Conservation (phyloP, 2,113 vertebrate species). For the Melanerpes formicivorus region DNA sequence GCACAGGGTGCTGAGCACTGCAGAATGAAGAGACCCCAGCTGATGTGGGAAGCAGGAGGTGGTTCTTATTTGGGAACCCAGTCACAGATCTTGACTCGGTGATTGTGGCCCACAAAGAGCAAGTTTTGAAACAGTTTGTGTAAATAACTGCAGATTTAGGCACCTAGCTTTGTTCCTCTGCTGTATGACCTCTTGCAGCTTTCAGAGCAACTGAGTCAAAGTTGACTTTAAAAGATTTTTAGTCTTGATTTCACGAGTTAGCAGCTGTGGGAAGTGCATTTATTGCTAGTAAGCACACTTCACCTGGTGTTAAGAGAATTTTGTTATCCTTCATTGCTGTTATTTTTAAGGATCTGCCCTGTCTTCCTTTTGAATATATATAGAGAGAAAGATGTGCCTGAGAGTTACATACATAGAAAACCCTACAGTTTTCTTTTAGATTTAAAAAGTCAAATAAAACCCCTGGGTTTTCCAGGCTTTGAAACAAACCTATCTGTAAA, state of each 20-base stretch:
- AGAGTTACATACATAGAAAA: not conserved
- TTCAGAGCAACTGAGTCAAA: not conserved
- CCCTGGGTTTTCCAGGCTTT: not conserved
- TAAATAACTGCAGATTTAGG: not conserved
- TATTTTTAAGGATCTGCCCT: not conserved
- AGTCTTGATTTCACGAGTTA: not conserved
- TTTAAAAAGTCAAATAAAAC: not conserved
- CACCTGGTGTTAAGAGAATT: not conserved
- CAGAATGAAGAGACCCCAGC: not conserved
- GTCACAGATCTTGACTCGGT: not conserved
- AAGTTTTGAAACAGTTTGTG: not conserved
- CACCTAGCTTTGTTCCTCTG: not conserved
- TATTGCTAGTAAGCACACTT: not conserved
- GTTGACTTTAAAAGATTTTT: not conserved
- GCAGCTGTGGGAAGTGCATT: not conserved
- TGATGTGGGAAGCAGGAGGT: not conserved
- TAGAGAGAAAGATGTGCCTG: not conserved
- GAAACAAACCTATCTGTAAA: not conserved
- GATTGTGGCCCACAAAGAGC: not conserved
- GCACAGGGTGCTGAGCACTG: rapidly evolving
- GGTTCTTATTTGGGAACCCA: not conserved
- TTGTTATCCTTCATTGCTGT: not conserved
- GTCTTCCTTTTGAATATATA: not conserved
- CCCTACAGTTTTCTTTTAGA: too few relatives aligned
- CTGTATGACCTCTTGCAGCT: not conserved